phyloP scores from a whole-genome alignment of 2,797 vertebrate genomes.

The Leptodactylus fallax region DNA sequence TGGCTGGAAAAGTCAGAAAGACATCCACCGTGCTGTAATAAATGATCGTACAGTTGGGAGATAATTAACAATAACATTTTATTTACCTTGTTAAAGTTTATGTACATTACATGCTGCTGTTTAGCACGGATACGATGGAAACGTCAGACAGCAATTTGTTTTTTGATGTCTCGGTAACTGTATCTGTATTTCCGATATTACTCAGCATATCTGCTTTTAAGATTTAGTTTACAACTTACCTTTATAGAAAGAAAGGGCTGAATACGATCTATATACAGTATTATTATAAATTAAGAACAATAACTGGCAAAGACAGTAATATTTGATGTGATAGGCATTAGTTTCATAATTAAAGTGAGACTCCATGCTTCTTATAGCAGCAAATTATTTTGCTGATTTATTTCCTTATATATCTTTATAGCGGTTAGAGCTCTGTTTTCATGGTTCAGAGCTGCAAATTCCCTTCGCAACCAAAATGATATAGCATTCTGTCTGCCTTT shows the following conservation, averaged over 20 bases:
- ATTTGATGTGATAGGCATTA: too few species aligned
- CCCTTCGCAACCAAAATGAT: too few species aligned
- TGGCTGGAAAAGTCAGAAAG: constrained; percentile 43
- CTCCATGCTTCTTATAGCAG: too few species aligned
- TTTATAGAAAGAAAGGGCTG: neutral
- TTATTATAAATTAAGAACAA: too few species aligned
- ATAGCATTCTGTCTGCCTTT: too few species aligned
- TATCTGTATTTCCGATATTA: neutral
- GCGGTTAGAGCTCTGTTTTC: too few species aligned
- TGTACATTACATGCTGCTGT: constrained; percentile 40
- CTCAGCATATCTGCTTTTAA: neutral
- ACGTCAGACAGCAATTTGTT: constrained; percentile 20
- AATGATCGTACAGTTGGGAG: constrained; percentile 57
- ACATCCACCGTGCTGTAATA: constrained; percentile 27
- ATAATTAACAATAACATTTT: constrained; percentile 65
- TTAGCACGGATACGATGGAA: constrained; percentile 22
- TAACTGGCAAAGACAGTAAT: too few species aligned
- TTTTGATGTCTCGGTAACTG: constrained; percentile 13
- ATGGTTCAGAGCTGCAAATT: too few species aligned
- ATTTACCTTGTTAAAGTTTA: constrained; percentile 61
- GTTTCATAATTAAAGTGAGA: too few species aligned
- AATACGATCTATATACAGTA: neutral
- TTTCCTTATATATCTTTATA: too few species aligned
- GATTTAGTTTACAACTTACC: neutral
- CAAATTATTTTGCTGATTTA: too few species aligned